phyloP scores from a whole-genome alignment of 2,113 vertebrate species.

The Coracopsis vasa region DNA sequence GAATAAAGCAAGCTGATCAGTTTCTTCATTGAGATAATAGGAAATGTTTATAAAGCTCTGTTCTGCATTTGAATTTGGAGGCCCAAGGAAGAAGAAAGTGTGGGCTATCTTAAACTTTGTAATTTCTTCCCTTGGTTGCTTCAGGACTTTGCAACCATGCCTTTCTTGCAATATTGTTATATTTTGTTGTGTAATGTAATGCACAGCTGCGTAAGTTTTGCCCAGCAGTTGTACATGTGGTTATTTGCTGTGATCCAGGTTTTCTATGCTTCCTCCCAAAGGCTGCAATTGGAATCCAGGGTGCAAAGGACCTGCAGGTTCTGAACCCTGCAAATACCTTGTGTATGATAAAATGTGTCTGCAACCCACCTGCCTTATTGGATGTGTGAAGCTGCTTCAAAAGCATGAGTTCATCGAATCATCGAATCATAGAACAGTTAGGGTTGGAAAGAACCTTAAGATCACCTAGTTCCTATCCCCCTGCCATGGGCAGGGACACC shows the following conservation, averaged over 20 bases:
- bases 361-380: neutral
- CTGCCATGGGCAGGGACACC: neutral
- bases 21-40: neutral
- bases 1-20: neutral
- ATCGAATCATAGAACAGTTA: neutral
- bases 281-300: neutral
- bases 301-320: neutral
- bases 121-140: neutral
- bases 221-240: neutral
- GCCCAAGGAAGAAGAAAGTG: neutral
- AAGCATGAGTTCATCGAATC: neutral
- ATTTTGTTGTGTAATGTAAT: constrained; percentile 15
- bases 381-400: neutral
- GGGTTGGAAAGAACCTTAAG: too few relatives aligned
- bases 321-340: neutral
- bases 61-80: neutral
- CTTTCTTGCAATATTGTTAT: neutral
- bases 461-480: neutral
- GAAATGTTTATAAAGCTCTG: neutral
- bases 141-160: neutral
- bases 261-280: neutral
- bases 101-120: neutral
- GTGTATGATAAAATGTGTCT: neutral
- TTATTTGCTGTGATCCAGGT: neutral
- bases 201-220: neutral